Base-by-base conservation (phyloP, 2,113 vertebrate species). In the Amblyopsis rosae region DNA sequence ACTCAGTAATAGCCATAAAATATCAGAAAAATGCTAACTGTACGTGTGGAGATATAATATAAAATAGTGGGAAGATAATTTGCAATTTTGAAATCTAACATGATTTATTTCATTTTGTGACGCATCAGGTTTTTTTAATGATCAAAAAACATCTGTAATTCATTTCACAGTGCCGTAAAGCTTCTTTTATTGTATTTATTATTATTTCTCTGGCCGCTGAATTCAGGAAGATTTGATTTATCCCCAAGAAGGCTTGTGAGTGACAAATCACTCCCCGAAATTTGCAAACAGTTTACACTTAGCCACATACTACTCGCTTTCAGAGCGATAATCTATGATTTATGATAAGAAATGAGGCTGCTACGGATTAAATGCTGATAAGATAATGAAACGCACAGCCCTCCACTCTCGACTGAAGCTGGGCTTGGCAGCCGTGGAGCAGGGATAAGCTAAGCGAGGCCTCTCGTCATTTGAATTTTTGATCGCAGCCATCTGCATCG, bases 401-500 rank as follows among this genome's bases (percentile, higher is more conserved):
- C 69, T 73, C 79, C 75, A 67, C 77, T 86, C 85, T 79, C 85
- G 83, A 78, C 85, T 84, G 80, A 86, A 88, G 86, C 86, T 77
- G 75, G 76, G 17, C 32, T 26, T 33, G 11, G 8, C 17, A 11
- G 16, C 19, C 55, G 86, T 73, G 83, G 82, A 82, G 55, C n/a
- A 72, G 76, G 83, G 77, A 76, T 76, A 75, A 77, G 84, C 79
- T 83, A 82, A 87, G 81, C 61, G 73, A 86, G 80, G 81, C 85
- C 77, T 82, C 86, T 87, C 87, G 85, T 89, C 82, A 81, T 89
- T 88, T 88, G 77, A 88, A 90, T 90, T 86, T 90, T 88, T 89
- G 86, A 91, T 91, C 89, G 86, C 77, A 87, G 87, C 90, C 90
- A 88, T 90, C 85, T 91, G 90, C 81, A 86, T 79, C 50, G 57